Evolutionary conservation across 2,888 invertebrate species (phyloP).

Genomic region (Drosophila flavopinicola): DNA sequence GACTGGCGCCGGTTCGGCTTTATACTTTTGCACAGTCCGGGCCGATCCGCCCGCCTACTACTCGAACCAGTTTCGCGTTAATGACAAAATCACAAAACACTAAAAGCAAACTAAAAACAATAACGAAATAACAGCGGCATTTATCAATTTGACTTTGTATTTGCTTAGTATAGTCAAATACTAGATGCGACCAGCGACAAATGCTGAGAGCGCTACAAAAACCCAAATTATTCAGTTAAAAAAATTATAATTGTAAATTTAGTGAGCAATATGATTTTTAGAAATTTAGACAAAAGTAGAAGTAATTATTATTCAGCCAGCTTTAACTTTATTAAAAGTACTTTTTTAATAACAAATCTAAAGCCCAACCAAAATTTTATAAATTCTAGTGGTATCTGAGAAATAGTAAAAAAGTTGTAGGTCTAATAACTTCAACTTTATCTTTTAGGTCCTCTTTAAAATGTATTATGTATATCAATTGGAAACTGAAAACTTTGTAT

Average conservation of each 20-base stretch:
- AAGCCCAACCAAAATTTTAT: no score
- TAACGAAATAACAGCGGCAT: conserved; percentile 28
- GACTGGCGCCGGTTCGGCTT: conserved; percentile 61
- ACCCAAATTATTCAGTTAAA: not conserved
- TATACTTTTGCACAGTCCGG: conserved; percentile 51
- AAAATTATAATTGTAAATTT: not conserved
- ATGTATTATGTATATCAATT: no score
- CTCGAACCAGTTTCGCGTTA: conserved; percentile 55
- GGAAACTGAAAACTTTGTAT: no score
- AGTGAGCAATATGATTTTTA: no score
- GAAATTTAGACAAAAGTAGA: no score
- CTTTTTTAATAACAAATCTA: no score
- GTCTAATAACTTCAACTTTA: no score
- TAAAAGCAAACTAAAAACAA: conserved; percentile 27
- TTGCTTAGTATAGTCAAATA: conserved; percentile 38
- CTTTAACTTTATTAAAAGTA: no score
- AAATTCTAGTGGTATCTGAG: no score
- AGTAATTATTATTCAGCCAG: no score
- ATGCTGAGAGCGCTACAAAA: conserved; percentile 29
- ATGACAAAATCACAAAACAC: conserved; percentile 23
- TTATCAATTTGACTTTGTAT: conserved; percentile 56
- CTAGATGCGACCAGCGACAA: conserved; percentile 26
- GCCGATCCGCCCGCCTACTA: conserved; percentile 34
- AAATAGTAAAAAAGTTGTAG: no score
- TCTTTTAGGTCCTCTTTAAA: no score